A percentile compares a stretch with the other conserved stretches of the same genome.
These are phyloP conservation scores for Drosophila trichaetosa DNA, from an alignment of 2,888 invertebrate genomes.

Conservation along the genomic window DNA sequence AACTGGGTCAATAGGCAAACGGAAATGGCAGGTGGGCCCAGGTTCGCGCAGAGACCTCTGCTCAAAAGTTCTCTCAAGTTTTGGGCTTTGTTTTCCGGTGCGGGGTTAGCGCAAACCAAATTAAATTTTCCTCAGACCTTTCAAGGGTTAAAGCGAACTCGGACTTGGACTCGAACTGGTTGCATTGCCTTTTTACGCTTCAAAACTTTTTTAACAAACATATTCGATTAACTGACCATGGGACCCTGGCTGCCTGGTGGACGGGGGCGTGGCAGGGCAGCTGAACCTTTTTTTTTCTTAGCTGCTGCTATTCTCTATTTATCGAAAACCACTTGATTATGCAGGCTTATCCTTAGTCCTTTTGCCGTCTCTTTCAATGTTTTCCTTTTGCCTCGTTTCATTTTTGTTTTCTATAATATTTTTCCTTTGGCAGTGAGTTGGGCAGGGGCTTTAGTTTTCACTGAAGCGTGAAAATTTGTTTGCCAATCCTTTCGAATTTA, in stretches of 20 bases:
- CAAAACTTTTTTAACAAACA: conserved; percentile 76
- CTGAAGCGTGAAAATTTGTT: conserved; percentile 71
- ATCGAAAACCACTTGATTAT: conserved; percentile 82
- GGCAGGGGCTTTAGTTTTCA: conserved; percentile 54
- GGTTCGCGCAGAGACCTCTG: conserved; percentile 22
- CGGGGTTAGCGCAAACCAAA: conserved; percentile 41
- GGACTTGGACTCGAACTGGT: conserved; percentile 16
- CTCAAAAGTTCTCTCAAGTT: conserved; percentile 44
- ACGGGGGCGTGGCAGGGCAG: conserved; percentile 3
- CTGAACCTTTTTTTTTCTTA: conserved; percentile 35
- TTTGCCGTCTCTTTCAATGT: conserved; percentile 47
- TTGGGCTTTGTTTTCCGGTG: conserved; percentile 48
- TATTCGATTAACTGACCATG: conserved; percentile 74
- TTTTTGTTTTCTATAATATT: conserved; percentile 51
- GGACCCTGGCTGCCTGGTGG: conserved; percentile 13
- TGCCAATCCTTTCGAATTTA: conserved; percentile 62
- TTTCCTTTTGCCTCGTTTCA: conserved; percentile 51
- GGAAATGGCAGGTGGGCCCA: conserved; percentile 43
- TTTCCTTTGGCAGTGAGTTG: conserved; percentile 20
- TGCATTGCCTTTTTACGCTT: conserved; percentile 72
- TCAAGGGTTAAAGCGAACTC: conserved; percentile 30
- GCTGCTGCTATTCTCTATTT: conserved; percentile 68
- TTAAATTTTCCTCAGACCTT: conserved; percentile 61
- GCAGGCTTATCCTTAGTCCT: conserved; percentile 76
- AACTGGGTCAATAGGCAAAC: conserved; percentile 64